Conservation (phyloP, 2,113 vertebrate genomes). For the Sphaerodactylus townsendi region DNA sequence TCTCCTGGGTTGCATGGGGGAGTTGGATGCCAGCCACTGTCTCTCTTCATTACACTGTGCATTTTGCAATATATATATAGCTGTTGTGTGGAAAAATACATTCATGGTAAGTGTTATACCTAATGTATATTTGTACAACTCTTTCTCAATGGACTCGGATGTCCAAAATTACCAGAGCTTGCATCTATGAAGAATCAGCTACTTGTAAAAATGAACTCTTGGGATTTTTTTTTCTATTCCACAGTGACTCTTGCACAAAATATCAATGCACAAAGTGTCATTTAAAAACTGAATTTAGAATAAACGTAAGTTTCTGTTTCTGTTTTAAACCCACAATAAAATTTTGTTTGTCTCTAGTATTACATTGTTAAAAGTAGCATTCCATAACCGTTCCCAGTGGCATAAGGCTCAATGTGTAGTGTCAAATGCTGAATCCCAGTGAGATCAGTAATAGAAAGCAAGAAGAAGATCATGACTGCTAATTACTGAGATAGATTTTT, state of each 20-base stretch:
- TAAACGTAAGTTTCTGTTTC: not conserved
- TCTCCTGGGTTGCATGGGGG: too few relatives aligned
- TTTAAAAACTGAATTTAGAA: conserved; percentile 31
- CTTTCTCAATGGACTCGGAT: not conserved
- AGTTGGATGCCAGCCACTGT: too few relatives aligned
- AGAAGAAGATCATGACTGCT: not conserved
- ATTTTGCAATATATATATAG: conserved; percentile 25
- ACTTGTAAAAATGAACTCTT: conserved; percentile 22
- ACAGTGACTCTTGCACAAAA: conserved; percentile 36
- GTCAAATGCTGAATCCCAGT: not conserved
- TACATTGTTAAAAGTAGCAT: conserved; percentile 27
- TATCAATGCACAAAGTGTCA: conserved; percentile 44
- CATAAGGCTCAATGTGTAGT: not conserved
- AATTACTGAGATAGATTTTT: conserved; percentile 32
- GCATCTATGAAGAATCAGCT: conserved; percentile 13
- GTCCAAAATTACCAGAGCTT: conserved; percentile 43
- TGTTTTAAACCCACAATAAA: conserved; percentile 29
- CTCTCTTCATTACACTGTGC: not conserved
- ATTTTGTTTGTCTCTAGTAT: not conserved
- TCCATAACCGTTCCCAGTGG: conserved; percentile 4
- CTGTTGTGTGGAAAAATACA: not conserved
- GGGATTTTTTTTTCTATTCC: conserved; percentile 33
- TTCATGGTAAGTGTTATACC: not conserved
- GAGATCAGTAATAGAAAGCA: not conserved
- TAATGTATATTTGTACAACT: not conserved